Evolutionary conservation across 2,113 vertebrate species (phyloP).

Genomic region (Vulpes lagopus): DNA sequence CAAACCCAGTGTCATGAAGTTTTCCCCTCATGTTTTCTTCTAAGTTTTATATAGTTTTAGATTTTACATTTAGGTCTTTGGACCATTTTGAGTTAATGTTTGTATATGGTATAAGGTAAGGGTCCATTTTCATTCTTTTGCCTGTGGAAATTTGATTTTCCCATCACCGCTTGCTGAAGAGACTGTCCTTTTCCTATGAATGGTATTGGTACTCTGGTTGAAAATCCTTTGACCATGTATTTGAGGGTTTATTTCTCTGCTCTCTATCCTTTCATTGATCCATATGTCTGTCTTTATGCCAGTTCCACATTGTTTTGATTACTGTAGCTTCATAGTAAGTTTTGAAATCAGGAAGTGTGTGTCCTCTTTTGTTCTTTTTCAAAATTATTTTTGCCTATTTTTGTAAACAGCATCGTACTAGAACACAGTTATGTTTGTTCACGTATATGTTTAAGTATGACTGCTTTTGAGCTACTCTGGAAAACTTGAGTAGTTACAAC

Average conservation of each 20-base stretch:
- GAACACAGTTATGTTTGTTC: neutral
- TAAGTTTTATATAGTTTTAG: neutral
- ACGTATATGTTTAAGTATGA: neutral
- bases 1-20: neutral
- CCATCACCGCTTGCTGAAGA: neutral
- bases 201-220: neutral
- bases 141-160: neutral
- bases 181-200: neutral
- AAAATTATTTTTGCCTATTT: neutral
- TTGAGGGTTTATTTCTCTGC: neutral
- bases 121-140: neutral
- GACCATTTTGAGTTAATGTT: neutral
- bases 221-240: neutral
- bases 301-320: neutral
- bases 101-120: neutral
- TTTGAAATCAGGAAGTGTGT: constrained; percentile 30
- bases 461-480: neutral
- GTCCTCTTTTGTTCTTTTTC: neutral
- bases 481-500: neutral
- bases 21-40: neutral
- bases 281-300: neutral
- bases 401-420: neutral
- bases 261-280: neutral
- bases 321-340: neutral
- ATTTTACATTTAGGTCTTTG: constrained; percentile 1